Conservation (phyloP, 2,797 vertebrate genomes). For the Mormyrus hasselquistii region DNA sequence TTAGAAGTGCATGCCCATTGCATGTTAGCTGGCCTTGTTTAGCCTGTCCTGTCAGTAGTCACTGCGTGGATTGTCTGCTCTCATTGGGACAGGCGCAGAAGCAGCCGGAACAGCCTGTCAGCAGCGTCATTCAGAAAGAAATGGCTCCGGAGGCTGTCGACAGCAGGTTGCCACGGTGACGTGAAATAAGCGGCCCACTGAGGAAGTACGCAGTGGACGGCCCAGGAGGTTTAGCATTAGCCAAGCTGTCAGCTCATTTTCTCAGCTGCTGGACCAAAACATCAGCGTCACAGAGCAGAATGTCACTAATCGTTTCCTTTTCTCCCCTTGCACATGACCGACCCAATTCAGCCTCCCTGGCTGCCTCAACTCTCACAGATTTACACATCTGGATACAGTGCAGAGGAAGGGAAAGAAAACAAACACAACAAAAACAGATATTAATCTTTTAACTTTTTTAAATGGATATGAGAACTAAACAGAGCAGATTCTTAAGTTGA, state of each 20-base stretch:
- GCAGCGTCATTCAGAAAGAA: not conserved
- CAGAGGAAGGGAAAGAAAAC: not conserved
- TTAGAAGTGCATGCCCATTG: not conserved
- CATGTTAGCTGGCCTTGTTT: not conserved
- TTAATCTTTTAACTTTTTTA: not conserved
- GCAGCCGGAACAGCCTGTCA: not conserved
- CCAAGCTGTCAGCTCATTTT: not conserved
- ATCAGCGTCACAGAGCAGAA: not conserved
- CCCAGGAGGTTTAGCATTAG: not conserved
- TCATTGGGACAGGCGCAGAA: not conserved
- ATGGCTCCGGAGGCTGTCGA: not conserved
- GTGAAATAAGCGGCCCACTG: not conserved
- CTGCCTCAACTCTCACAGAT: not conserved
- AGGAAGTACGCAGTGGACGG: not conserved
- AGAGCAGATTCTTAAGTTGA: not conserved
- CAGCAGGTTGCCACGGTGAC: not conserved
- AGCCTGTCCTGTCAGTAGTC: not conserved
- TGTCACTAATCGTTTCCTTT: not conserved
- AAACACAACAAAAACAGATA: not conserved
- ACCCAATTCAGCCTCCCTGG: not conserved
- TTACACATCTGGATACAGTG: not conserved
- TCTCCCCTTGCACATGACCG: not conserved
- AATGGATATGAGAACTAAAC: not conserved
- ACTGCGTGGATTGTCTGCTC: not conserved
- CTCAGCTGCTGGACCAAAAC: not conserved